Percentiles rank a stretch among this genome's conserved stretches.
phyloP scores from a whole-genome alignment of 2,113 vertebrate genomes.

The Philantomba maxwellii region DNA sequence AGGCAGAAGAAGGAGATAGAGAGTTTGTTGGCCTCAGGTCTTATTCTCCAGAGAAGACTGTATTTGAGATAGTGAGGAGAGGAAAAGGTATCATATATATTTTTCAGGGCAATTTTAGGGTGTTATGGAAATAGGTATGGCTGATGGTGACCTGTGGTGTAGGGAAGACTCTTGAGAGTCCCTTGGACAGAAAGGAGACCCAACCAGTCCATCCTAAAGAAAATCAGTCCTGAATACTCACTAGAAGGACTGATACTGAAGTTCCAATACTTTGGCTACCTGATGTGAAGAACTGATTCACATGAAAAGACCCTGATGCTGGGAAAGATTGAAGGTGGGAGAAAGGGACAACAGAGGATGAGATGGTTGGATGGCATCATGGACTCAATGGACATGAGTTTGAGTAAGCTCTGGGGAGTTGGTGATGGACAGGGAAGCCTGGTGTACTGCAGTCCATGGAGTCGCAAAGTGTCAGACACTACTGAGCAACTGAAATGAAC shows the following conservation, averaged over 20 bases:
- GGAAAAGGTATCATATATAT: not conserved
- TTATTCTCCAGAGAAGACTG: not conserved
- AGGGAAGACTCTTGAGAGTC: not conserved
- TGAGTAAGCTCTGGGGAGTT: not conserved
- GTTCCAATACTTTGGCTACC: not conserved
- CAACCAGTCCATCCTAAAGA: not conserved
- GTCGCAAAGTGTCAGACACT: accelerated
- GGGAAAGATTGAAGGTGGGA: not conserved
- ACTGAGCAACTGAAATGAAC: not conserved
- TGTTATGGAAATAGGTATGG: not conserved
- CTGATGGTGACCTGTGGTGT: not conserved
- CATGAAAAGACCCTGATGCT: not conserved
- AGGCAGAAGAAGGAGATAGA: not conserved
- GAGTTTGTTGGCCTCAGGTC: not conserved
- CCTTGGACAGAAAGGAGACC: not conserved
- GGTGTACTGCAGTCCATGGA: not conserved
- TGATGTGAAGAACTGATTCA: not conserved
- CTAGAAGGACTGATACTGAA: not conserved
- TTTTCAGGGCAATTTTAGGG: not conserved
- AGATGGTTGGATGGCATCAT: not conserved
- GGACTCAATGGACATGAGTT: not conserved
- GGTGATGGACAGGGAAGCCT: not conserved
- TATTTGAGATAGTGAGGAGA: not conserved
- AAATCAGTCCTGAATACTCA: not conserved
- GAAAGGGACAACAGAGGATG: not conserved